Conservation (phyloP, 1,140 invertebrate species). For the Lamellibrachia luymesi region DNA sequence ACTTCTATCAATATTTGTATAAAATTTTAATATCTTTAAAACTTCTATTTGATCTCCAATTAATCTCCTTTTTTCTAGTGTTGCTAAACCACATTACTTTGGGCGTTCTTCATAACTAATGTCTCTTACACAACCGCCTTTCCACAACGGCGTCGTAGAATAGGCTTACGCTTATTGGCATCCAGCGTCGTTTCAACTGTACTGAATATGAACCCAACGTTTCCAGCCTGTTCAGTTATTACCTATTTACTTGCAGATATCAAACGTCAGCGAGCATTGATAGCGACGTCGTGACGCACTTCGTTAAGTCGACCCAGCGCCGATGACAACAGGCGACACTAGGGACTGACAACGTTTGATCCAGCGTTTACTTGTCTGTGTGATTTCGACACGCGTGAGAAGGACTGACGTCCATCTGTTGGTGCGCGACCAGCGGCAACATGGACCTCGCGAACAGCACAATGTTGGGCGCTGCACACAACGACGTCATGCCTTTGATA, state of each 20-base stretch:
- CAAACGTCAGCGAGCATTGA: not conserved
- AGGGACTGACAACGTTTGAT: not conserved
- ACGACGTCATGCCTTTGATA: not conserved
- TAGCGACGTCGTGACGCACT: not conserved
- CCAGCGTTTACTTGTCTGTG: not conserved
- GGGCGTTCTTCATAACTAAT: too few relatives aligned
- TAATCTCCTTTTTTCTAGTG: too few relatives aligned
- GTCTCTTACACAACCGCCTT: not conserved
- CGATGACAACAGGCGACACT: not conserved
- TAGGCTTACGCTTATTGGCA: not conserved
- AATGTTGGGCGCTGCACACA: not conserved
- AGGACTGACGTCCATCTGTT: too few relatives aligned
- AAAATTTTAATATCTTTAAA: too few relatives aligned
- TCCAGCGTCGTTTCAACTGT: not conserved
- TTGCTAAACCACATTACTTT: too few relatives aligned
- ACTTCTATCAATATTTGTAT: too few relatives aligned
- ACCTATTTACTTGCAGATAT: not conserved
- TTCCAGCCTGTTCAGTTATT: not conserved
- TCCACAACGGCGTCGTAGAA: not conserved
- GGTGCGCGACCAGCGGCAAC: not conserved
- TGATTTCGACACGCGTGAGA: not conserved
- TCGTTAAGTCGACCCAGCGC: not conserved
- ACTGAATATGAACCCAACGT: not conserved
- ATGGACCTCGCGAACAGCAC: not conserved
- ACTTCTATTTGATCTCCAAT: too few relatives aligned